Base-by-base conservation (phyloP, 2,888 invertebrate genomes). In the Eueremaeus valkanovi region DNA sequence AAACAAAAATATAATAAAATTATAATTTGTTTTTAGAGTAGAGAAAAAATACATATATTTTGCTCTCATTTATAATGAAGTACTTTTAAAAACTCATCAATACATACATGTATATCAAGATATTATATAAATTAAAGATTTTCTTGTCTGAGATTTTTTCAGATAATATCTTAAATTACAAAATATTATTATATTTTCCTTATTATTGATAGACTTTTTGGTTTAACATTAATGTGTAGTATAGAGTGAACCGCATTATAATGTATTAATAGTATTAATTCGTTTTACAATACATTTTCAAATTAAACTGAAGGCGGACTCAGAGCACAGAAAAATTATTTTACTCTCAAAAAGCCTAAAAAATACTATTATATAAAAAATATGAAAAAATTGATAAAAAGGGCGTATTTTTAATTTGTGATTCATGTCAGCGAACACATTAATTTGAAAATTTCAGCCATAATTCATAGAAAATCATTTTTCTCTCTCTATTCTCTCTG, bases 391-490 rank as follows among this genome's bases (percentile, higher is more conserved):
- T 63, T 63, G 63, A 63, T 63, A 63, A 63, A 58, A 63, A 63
- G 63, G 63, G 63, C 63, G 63, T 63, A 63, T 36, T 63, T 63
- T 63, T 63, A 63, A 63, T 63, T 63, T 63, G 33, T 63, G 63
- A 63, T 63, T 63, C 63, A 63, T 63, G 63, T 63, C 63, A 63
- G 63, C 63, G 33, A 63, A 63, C 31, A 63, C 63, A 63, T 63
- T 63, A 63, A 63, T 63, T 63, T 63, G 63, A 63, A 63, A 63
- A 33, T 63, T 63, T 63, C 33, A 36, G 63, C 63, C 31, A 63
- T 63, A 63, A 63, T 63, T 63, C 63, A 63, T 63, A 31, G 63
- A 63, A 63, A 63, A 63, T 63, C n/a, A 63, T 63, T 63, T 63
- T 63, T 63, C n/a, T 63, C 63, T 63, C 63, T 16, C 13, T 29